Evolutionary conservation across 2,113 vertebrate genomes (phyloP), one percentile per base, ranked within the genome.

Genomic region (Corvus moneduloides): DNA sequence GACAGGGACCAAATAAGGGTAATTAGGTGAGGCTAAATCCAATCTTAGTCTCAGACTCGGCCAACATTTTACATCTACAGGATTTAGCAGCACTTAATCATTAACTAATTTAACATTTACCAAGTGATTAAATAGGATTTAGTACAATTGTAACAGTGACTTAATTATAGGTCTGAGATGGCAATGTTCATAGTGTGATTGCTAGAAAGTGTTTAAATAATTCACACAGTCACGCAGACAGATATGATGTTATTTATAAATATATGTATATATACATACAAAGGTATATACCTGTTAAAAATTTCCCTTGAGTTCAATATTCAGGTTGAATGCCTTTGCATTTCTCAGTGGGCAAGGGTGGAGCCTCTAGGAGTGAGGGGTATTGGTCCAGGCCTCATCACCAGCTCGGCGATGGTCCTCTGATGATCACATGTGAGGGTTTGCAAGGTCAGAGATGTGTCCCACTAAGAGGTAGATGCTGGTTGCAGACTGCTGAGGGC

Each of bases 391-490:
- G 56, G 41, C n/a, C 9, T 13, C 37, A 32, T 8, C 27, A 19
- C 10, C 33, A 16, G 11, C 64, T n/a, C 3, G 7, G 28, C 0
- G 0, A 11, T 13, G 10, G 8, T 46, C 11, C 23, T 44, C 64
- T 7, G 6, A 28, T 46, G n/a, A 20, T n/a, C 33, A 16, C 22
- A 13, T 10, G 22, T 78, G 55, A 13, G 48, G 11, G 7, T 9
- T 46, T 0, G 2, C 3, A 7, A 33, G 39, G 7, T 30, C 23
- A 48, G 28, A n/a, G 56, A 26, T 24, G 30, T 55, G 39, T 43
- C 30, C 71, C 39, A 26, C 30, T 26, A 24, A 18, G 24, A 62
- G 30, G 28, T 7, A n/a, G 12, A 16, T 58, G 43, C 16, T 61
- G 15, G 2, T 27, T 68, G 22, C 22, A 44, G 11, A 21, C 17